Conservation (phyloP, 37 sponge, comb jelly and placozoan genomes). For the Axinella damicornis region DNA sequence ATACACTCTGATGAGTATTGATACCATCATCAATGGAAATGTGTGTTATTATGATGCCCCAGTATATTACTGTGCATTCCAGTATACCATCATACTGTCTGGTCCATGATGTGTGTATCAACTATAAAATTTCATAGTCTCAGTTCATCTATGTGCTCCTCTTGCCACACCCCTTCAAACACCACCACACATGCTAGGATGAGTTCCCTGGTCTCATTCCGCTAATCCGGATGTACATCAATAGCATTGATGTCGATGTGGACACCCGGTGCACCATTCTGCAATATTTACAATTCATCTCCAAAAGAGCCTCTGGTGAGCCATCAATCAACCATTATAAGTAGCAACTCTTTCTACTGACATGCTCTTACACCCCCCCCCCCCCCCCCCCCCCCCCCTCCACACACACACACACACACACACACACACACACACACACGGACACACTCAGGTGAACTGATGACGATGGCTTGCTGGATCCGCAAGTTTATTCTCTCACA, state of each 20-base stretch:
- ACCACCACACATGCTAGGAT: constrained; percentile 20
- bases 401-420: background rate
- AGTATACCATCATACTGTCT: too few species aligned
- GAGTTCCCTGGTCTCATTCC: constrained; percentile 89
- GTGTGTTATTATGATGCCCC: constrained; percentile 3
- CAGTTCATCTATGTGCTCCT: too few species aligned
- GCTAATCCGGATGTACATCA: constrained; percentile 85
- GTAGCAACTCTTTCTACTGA: too few species aligned
- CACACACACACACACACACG: background rate
- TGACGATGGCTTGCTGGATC: constrained; percentile 93
- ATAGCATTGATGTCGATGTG: constrained; percentile 82
- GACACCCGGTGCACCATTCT: constrained; percentile 84
- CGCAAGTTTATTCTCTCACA: constrained; percentile 81
- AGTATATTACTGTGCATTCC: too few species aligned
- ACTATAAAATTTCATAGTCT: too few species aligned
- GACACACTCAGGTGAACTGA: constrained; percentile 78
- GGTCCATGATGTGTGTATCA: too few species aligned
- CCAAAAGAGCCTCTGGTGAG: constrained; percentile 84
- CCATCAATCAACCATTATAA: background rate
- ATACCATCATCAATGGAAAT: constrained; percentile 96
- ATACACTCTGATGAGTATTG: constrained; percentile 75
- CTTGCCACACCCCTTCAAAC: too few species aligned
- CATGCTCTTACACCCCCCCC: too few species aligned
- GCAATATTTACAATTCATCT: constrained; percentile 74
- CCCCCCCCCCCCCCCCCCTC: too few species aligned